These are phyloP conservation scores for Lymantria dispar DNA, from an alignment of 2,888 invertebrate species.

Conservation along the genomic window DNA sequence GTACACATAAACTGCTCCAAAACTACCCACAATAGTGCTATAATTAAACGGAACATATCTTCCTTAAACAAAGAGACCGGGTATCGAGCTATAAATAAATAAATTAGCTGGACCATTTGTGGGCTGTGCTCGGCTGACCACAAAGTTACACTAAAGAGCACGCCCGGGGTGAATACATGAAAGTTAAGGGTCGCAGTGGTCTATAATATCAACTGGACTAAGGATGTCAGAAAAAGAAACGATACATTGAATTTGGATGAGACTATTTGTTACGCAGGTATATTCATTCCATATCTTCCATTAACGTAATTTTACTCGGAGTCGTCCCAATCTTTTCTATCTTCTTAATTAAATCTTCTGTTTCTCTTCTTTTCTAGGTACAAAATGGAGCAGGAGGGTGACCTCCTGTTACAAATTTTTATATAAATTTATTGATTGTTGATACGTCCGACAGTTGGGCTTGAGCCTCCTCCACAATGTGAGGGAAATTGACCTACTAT, in stretches of 20 bases:
- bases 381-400: no score
- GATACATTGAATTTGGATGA: neutral
- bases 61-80: conserved; percentile 17
- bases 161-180: conserved; percentile 48
- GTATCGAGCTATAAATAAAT: conserved; percentile 51
- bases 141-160: conserved; percentile 41
- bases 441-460: no score
- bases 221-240: neutral
- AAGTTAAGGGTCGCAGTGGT: conserved; percentile 37
- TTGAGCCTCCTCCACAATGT: no score
- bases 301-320: no score
- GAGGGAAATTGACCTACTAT: no score
- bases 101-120: conserved; percentile 50
- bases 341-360: no score
- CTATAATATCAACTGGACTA: conserved; percentile 11
- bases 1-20: neutral
- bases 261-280: neutral
- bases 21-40: conserved; percentile 8
- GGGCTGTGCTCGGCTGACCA: conserved; percentile 41
- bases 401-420: no score
- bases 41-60: conserved; percentile 24
- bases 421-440: no score
- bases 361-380: no score
- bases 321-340: no score
- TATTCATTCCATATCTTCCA: no score